These are phyloP conservation scores for Rhamnusium bicolor DNA, from an alignment of 2,888 invertebrate genomes.

Conservation along the genomic window DNA sequence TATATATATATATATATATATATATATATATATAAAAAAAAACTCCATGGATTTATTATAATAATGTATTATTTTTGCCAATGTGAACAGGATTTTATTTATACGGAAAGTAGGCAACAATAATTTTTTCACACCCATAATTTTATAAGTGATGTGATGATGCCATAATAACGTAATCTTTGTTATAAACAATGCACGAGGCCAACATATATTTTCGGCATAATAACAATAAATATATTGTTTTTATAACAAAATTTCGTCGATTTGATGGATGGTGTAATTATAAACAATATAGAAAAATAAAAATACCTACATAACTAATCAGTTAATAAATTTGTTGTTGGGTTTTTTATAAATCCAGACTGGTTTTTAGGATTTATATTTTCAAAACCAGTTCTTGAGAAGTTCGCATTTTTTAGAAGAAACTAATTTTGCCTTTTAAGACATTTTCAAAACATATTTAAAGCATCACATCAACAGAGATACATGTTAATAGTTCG, in stretches of 20 bases:
- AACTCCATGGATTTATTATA: not conserved
- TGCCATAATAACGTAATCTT: conserved; percentile 30
- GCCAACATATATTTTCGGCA: not conserved
- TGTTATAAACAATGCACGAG: conserved; percentile 21
- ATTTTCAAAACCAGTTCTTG: not conserved
- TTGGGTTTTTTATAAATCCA: not conserved
- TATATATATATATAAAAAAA: too few relatives aligned
- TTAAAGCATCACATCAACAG: too few relatives aligned
- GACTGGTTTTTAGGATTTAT: not conserved
- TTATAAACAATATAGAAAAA: not conserved
- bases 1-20: too few relatives aligned
- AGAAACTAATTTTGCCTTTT: too few relatives aligned
- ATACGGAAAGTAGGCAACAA: conserved; percentile 20
- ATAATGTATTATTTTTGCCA: conserved; percentile 6
- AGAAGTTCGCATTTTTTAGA: not conserved
- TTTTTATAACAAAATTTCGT: not conserved
- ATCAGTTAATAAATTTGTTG: not conserved
- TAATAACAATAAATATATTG: not conserved
- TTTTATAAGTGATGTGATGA: conserved; percentile 26
- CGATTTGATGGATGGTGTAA: not conserved
- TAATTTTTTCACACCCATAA: conserved; percentile 28
- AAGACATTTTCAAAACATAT: too few relatives aligned
- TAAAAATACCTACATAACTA: not conserved
- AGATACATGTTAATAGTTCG: too few relatives aligned
- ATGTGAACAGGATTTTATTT: conserved; percentile 13